Conservation (phyloP, 92 coral and sea anemone genomes). For the Epizoanthus scotinus region DNA sequence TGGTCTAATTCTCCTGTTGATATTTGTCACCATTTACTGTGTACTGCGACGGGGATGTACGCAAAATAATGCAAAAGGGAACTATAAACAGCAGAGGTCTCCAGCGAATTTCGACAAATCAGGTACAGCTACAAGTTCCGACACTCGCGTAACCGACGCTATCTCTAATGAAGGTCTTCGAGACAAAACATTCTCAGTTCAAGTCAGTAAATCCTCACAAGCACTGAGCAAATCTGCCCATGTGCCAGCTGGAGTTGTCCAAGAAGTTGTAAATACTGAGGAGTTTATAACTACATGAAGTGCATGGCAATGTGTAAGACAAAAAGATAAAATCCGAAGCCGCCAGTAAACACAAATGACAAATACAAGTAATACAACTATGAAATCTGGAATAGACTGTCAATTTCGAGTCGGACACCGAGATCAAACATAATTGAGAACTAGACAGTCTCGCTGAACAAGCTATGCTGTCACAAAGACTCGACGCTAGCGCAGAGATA, state of each 20-base stretch:
- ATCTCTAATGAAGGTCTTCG: conserved; percentile 44
- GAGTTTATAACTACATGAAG: not conserved
- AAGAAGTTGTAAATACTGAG: conserved; percentile 9
- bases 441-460: no score
- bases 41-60: conserved; percentile 63
- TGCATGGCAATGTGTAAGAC: not conserved
- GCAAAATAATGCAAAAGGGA: conserved; percentile 50
- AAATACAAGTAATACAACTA: not conserved
- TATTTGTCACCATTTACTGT: conserved; percentile 63
- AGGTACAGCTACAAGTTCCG: conserved; percentile 67
- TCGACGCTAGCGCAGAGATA: no score
- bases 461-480: no score
- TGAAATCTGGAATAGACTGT: not conserved
- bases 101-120: conserved; percentile 65
- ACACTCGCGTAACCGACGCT: conserved; percentile 62
- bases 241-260: conserved; percentile 3
- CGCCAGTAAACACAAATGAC: not conserved
- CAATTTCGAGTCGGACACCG: not conserved
- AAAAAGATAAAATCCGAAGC: not conserved
- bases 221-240: conserved; percentile 9
- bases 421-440: not conserved
- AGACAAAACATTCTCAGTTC: conserved; percentile 11
- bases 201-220: no score
- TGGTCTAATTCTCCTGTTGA: conserved; percentile 58
- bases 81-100: conserved; percentile 51